These are phyloP conservation scores for Intellagama lesueurii DNA, from an alignment of 2,797 vertebrate genomes.

Conservation along the genomic window DNA sequence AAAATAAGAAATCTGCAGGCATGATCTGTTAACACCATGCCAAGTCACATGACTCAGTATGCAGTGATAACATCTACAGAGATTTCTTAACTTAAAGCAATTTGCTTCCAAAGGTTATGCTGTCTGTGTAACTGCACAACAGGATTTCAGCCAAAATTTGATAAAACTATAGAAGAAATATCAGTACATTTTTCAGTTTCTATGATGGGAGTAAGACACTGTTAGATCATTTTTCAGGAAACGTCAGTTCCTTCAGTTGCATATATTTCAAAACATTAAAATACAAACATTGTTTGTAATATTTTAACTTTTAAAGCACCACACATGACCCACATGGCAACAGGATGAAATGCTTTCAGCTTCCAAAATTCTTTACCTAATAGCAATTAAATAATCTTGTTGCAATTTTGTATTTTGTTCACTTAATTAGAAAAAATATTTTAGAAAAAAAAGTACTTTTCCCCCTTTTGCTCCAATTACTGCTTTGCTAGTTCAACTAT, in stretches of 20 bases:
- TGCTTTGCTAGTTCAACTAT: slow-evolving; percentile 37
- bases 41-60: no score
- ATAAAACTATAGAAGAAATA: slow-evolving; percentile 62
- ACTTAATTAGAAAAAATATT: slow-evolving; percentile 60
- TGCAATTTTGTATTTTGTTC: slow-evolving; percentile 43
- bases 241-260: background rate
- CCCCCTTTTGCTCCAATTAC: slow-evolving; percentile 66
- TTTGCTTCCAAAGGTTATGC: no score
- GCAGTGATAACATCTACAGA: no score
- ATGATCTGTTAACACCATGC: no score
- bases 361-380: slow-evolving; percentile 29
- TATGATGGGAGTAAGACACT: slow-evolving; percentile 43
- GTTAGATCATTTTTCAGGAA: background rate
- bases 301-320: slow-evolving; percentile 29
- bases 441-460: slow-evolving; percentile 56
- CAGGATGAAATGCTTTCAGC: slow-evolving; percentile 17
- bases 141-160: background rate
- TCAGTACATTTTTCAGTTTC: slow-evolving; percentile 59
- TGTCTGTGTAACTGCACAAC: no score
- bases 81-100: no score
- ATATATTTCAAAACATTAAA: slow-evolving; percentile 5
- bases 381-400: background rate
- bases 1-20: no score
- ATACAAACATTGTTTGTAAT: background rate
- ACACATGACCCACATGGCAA: background rate